Evolutionary conservation across 2,797 vertebrate genomes (phyloP), one percentile per base, ranked within the genome.

Genomic region (Cirrhinus molitorella): DNA sequence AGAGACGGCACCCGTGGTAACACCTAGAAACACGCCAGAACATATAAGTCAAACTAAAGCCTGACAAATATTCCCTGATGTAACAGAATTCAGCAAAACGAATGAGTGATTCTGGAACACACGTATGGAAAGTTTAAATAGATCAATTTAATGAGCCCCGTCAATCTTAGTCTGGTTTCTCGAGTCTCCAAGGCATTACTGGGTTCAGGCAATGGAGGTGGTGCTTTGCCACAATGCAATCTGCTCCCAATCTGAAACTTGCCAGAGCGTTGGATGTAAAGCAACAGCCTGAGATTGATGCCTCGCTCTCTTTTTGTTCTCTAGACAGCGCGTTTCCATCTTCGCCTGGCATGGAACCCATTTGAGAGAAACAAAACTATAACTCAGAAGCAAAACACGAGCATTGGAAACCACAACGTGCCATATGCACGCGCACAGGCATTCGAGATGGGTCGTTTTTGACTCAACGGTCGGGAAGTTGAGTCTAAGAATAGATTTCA

Each of bases 1-100:
- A 86, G 95, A 97, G 81, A 97, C 93, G 0, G 94, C 87, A 88
- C 90, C 91, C 16, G 93, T 93, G 3, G 91, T 87, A 87, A 92
- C 91, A 72, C 92, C 97, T 97, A 92, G 14, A 83, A 90, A 83
- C 6, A 84, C 71, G 65, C 82, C 47, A 82, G 49, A 37, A 47
- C 45, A n/a, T 8, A 23, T 5, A 57, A 73, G 47, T 73, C 16
- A 47, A 71, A 76, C 19, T 12, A 19, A 49, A 59, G 8, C 25
- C 53, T 40, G 37, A 28, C n/a, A 45, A 8, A 78, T 34, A 65
- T 65, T 53, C 14, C 70, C 47, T 66, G 11, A 59, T 17, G 40
- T 40, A 55, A 34, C 57, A 73, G 70, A n/a, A 49, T 71, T 80
- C 40, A n/a, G 23, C 19, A 9, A n/a, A 55, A 80, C 12, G 1